A percentile compares a stretch with the other conserved stretches of the same genome.
Evolutionary conservation across 2,888 invertebrate species (phyloP).

Genomic region (Sminthurinus aureus): DNA sequence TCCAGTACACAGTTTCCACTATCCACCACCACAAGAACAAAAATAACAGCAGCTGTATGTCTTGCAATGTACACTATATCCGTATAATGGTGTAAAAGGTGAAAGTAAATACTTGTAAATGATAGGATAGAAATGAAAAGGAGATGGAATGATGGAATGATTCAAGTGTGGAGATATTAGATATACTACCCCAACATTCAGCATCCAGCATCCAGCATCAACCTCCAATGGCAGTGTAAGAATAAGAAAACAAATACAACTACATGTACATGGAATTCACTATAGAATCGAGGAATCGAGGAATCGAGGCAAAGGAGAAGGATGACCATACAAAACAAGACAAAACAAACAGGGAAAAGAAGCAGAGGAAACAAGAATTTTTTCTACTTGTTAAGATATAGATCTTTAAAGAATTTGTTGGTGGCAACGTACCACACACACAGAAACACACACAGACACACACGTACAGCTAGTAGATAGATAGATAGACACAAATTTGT

Average conservation of each 20-base stretch:
- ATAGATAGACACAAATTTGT: neutral
- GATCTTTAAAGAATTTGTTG: constrained; percentile 30
- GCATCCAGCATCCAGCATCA: no score
- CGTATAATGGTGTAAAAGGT: constrained; percentile 4
- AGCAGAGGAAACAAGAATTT: constrained; percentile 6
- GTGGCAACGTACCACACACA: constrained; percentile 7
- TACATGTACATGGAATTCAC: neutral
- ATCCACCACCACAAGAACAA: neutral
- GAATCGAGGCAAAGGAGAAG: neutral
- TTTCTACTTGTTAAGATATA: constrained; percentile 21
- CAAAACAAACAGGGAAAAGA: neutral
- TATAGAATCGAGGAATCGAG: neutral
- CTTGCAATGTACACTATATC: neutral
- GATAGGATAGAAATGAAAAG: constrained; percentile 3
- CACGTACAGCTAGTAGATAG: neutral
- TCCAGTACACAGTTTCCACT: no score
- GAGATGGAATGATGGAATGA: constrained; percentile 35
- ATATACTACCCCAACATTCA: no score
- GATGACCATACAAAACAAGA: no score
- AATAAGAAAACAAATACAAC: constrained; percentile 2
- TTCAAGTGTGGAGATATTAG: constrained; percentile 10
- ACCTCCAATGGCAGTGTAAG: no score
- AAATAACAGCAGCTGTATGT: neutral
- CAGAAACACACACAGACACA: neutral
- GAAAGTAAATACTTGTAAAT: constrained; percentile 25